Evolutionary conservation across 2,888 invertebrate species (phyloP), one percentile per base, ranked within the genome.

Genomic region (Acleris laterana): DNA sequence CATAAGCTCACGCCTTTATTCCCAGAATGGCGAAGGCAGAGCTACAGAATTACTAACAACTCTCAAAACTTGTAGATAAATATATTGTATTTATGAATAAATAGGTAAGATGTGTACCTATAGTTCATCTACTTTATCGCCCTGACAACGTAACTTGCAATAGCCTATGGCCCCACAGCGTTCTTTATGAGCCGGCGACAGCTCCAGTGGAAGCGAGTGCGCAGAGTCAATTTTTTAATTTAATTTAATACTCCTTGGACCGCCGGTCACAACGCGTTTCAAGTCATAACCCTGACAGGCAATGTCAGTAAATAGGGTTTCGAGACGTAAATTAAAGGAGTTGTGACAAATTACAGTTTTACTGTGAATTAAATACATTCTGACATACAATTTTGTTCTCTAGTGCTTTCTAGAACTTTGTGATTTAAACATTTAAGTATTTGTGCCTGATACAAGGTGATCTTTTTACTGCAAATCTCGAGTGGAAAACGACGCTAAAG

Each of bases 201-300:
- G 56, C 25, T n/a, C 49, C 38, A 38, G 49, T 59, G 22, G 50
- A 50, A 20, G 51, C 25, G 44, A 51, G 51, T 28, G 44, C 22
- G 25, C 13, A 0, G 44, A 60, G 60, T 51, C 60, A 44, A 61
- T 61, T 61, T 61, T 61, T 52, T 51, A 52, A 61, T 61, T 52
- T 61, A 61, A 61, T 61, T 52, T 44, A 51, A 52, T 61, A 25
- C 42, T 42, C 25, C 51, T 42, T 13, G 42, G 60, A 22, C 59
- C 49, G 59, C 20, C 50, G 59, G 25, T 44, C 49, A 42, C 59
- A n/a, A 42, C 44, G 51, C 50, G 22, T 57, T 57, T 57, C 50
- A 4, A n/a, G 22, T 5, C 44, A 22, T 52, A 59, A 48, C 48
- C 25, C 32, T 49, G 49, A 28, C 19, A 48, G 32, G 32, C 58